Conservation (phyloP, 1,140 invertebrate genomes). For the Lasioglossum albipes region DNA sequence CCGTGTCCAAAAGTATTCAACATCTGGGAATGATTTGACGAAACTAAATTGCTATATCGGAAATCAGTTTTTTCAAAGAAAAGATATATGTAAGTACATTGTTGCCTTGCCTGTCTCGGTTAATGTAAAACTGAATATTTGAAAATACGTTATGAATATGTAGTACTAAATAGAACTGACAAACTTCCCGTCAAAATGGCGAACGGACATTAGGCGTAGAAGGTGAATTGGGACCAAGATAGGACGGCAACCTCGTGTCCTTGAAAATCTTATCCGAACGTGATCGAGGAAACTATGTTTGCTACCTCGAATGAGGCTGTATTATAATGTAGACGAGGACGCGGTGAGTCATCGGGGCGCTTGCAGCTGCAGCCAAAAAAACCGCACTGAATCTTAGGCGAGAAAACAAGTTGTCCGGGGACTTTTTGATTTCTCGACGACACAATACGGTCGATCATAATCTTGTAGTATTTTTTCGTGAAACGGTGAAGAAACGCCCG, state of each 20-base stretch:
- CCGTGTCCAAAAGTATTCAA: too few relatives aligned
- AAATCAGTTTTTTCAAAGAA: too few relatives aligned
- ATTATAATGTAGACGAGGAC: conserved; percentile 12
- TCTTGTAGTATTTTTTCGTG: not conserved
- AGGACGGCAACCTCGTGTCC: not conserved
- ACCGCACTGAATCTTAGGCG: not conserved
- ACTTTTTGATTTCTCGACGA: not conserved
- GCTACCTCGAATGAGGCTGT: not conserved
- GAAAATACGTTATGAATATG: too few relatives aligned
- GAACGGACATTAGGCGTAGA: not conserved
- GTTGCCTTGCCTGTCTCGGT: too few relatives aligned
- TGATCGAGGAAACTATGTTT: conserved; percentile 12
- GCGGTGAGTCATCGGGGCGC: not conserved
- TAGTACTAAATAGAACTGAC: too few relatives aligned
- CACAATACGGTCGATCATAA: not conserved
- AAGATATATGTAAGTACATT: too few relatives aligned
- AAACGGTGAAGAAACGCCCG: too few relatives aligned
- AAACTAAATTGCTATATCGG: too few relatives aligned
- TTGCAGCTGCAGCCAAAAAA: not conserved
- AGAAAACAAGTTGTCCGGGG: not conserved
- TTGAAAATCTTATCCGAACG: not conserved
- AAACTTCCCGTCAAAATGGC: not conserved
- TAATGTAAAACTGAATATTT: too few relatives aligned
- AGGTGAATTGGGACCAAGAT: not conserved
- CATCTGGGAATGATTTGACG: too few relatives aligned